Evolutionary conservation across 2,113 vertebrate species (phyloP).

Genomic region (Aspidoscelis tigris): DNA sequence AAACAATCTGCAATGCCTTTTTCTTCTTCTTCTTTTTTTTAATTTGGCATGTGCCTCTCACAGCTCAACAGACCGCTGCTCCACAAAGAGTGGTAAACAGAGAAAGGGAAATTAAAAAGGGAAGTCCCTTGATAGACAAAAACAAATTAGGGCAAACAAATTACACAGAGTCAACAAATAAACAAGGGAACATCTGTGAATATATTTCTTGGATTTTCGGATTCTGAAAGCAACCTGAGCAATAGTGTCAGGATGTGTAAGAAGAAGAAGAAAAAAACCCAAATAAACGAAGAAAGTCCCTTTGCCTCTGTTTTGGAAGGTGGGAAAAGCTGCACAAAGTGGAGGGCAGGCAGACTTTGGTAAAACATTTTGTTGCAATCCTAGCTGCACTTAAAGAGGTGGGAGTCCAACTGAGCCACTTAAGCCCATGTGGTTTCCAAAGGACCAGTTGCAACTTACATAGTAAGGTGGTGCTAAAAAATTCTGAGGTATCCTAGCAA

Average conservation of each 20-base stretch:
- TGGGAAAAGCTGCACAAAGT: constrained; percentile 33
- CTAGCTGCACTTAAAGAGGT: neutral
- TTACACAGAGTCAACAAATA: constrained; percentile 99
- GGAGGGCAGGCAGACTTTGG: neutral
- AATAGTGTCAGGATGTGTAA: constrained; percentile 72
- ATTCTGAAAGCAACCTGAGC: constrained; percentile 81
- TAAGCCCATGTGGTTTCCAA: neutral
- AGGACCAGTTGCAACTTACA: neutral
- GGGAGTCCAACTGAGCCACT: neutral
- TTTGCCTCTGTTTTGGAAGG: constrained; percentile 35
- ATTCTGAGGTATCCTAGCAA: neutral
- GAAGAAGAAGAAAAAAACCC: constrained; percentile 15
- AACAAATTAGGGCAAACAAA: constrained; percentile 99
- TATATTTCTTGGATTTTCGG: constrained; percentile 90
- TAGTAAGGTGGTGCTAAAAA: neutral
- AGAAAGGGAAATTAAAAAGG: constrained; percentile 99
- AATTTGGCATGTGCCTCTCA: constrained; percentile 91
- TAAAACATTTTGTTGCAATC: neutral
- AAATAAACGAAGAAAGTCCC: constrained; percentile 43
- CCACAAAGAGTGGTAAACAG: constrained; percentile 99
- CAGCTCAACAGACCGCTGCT: constrained; percentile 97
- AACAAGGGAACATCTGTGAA: constrained; percentile 98
- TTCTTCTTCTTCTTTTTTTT: constrained; percentile 75
- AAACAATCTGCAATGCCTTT: constrained; percentile 93
- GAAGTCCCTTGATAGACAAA: constrained; percentile 96